Base-by-base conservation (phyloP, 2,888 invertebrate species). In the Alitta virens region DNA sequence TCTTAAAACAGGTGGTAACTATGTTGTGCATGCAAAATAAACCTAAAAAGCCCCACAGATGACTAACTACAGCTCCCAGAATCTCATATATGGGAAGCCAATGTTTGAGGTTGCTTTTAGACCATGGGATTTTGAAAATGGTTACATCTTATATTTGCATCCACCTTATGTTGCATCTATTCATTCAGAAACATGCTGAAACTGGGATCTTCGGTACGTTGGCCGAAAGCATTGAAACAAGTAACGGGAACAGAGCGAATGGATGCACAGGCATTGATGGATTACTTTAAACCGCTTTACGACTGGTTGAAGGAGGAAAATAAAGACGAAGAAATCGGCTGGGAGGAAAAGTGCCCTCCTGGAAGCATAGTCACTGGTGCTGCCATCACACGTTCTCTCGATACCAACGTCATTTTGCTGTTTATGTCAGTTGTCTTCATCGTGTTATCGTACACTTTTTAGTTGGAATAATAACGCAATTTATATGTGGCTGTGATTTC, bases 281-380 rank as follows among this genome's bases (percentile, higher is more conserved):
- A 89, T 78, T 94, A 92, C 78, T 94, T 93, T 81, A 85, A 89
- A 66, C 94, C 93, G 0, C 81, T 94, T 18, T 85, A 87, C 65
- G 83, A 88, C 0, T 94, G 91, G 91, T 85, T 94, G 0, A 86
- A 88, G 59, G 86, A 88, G 40, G 50, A 70, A 59, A 70, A 70
- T 56, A 43, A 63, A 33, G 38, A 12, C 18, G 53, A 69, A 21
- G n/a, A 23, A 2, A 50, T 69, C n/a, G 62, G 62, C 16, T 70
- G 70, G 70, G 60, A 60, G 14, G 60, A 60, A 5, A 21, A 26
- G 2, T 60, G 60, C n/a, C n/a, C 46, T 5, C 46, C n/a, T 3
- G 18, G 7, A 46, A 46, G 46, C 46, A 5, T 46, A 7, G 21
- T 21, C 5, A 16, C n/a, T 3, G n/a, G 7, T 46, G 21, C 3